A percentile compares a stretch with the other conserved stretches of the same genome.
phyloP scores from a whole-genome alignment of 2,888 invertebrate species.

The Nomada goodeniana region DNA sequence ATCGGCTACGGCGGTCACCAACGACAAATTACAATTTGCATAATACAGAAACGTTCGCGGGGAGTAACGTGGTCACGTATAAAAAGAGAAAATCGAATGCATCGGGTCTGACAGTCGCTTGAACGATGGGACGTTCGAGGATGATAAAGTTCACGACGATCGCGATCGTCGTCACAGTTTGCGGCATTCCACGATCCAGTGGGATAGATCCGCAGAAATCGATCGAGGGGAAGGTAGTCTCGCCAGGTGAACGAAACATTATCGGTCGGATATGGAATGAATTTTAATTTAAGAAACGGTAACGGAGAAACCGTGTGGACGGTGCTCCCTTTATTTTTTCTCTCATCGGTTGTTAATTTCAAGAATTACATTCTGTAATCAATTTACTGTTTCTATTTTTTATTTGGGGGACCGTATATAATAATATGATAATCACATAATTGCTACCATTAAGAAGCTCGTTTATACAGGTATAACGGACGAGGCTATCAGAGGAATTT shows the following conservation, averaged over 20 bases:
- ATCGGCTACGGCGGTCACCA: slow-evolving; percentile 38
- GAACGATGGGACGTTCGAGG: slow-evolving; percentile 57
- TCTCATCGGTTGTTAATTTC: no score
- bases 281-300: not conserved
- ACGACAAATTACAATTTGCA: slow-evolving; percentile 68
- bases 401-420: no score
- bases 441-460: no score
- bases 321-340: no score
- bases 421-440: no score
- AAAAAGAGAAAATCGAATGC: slow-evolving; percentile 66
- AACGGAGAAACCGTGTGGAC: not conserved
- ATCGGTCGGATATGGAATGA: not conserved
- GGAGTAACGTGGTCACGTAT: slow-evolving; percentile 49
- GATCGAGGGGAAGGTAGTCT: slow-evolving; percentile 25
- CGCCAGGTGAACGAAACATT: slow-evolving; percentile 59
- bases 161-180: slow-evolving; percentile 60
- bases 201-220: slow-evolving; percentile 23
- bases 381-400: no score
- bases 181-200: slow-evolving; percentile 36
- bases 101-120: slow-evolving; percentile 60
- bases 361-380: no score
- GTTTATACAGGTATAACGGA: slow-evolving; percentile 47
- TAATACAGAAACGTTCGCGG: slow-evolving; percentile 55
- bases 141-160: slow-evolving; percentile 64
- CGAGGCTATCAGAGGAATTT: slow-evolving; percentile 48